Conservation (phyloP, 2,888 invertebrate genomes). For the Seladonia tumulorum region DNA sequence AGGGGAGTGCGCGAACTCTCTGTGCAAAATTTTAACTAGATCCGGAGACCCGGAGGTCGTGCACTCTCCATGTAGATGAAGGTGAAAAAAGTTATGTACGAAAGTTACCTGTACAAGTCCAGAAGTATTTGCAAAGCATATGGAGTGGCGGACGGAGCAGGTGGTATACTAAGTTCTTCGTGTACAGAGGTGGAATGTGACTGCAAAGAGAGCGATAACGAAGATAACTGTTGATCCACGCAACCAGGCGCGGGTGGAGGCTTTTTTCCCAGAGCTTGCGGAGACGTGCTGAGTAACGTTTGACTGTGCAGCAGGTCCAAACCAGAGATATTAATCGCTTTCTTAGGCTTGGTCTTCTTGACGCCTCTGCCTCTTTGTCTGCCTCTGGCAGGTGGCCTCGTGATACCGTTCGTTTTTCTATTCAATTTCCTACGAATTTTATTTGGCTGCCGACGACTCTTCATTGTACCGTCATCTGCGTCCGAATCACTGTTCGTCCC, state of each 20-base stretch:
- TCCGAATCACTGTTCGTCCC: constrained; percentile 83
- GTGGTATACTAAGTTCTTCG: constrained; percentile 93
- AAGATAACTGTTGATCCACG: constrained; percentile 95
- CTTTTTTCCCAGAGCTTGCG: constrained; percentile 89
- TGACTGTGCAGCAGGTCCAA: constrained; percentile 95
- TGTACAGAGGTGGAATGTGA: constrained; percentile 89
- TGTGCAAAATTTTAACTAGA: too few species aligned
- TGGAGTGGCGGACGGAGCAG: constrained; percentile 91
- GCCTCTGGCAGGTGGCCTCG: constrained; percentile 73
- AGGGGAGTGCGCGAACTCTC: too few species aligned
- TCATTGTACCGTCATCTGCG: constrained; percentile 77
- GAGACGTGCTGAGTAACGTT: constrained; percentile 94
- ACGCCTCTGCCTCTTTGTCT: constrained; percentile 83
- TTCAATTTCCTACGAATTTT: constrained; percentile 81
- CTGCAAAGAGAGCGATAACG: constrained; percentile 88
- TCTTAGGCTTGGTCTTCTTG: constrained; percentile 87
- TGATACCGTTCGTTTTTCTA: constrained; percentile 77
- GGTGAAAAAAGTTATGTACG: background rate
- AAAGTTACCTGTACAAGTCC: constrained; percentile 88
- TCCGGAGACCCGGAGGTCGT: too few species aligned
- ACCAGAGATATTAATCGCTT: constrained; percentile 92
- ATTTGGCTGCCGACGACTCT: constrained; percentile 78
- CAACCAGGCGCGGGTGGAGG: constrained; percentile 95
- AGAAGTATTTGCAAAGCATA: constrained; percentile 94
- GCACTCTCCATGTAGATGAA: background rate